Conservation (phyloP, 2,888 invertebrate genomes). For the Creontiades dilutus region DNA sequence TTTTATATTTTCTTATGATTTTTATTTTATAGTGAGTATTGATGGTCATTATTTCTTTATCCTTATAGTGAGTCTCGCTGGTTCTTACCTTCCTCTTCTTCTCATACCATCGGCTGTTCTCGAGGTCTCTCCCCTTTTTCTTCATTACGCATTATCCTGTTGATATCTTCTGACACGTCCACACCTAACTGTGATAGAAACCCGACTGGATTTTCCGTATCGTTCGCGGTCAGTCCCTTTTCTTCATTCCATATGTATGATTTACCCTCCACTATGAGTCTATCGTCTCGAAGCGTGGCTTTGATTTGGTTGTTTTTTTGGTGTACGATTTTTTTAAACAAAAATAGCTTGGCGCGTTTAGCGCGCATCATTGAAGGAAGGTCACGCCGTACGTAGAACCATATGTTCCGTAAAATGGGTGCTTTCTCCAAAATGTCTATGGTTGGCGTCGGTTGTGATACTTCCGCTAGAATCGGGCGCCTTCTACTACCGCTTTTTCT, state of each 20-base stretch:
- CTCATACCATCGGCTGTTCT: neutral
- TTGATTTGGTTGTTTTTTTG: neutral
- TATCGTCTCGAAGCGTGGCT: neutral
- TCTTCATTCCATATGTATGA: conserved; percentile 17
- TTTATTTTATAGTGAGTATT: no score
- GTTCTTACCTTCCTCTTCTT: neutral
- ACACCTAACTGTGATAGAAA: neutral
- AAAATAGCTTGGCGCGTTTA: neutral
- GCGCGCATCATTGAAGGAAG: neutral
- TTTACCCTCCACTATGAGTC: conserved; percentile 3
- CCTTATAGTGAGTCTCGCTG: neutral
- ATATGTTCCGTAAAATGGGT: neutral
- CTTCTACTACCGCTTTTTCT: neutral
- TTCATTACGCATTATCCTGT: neutral
- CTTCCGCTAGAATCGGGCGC: neutral
- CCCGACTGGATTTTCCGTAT: neutral
- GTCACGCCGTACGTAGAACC: no score
- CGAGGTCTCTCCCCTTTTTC: neutral
- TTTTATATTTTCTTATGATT: no score
- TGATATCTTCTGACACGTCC: neutral
- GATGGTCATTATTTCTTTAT: no score
- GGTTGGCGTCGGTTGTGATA: neutral
- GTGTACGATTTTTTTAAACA: neutral
- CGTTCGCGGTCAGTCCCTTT: neutral
- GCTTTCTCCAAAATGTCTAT: neutral